Evolutionary conservation across 1,140 invertebrate species (phyloP).

Genomic region (Lerema accius): DNA sequence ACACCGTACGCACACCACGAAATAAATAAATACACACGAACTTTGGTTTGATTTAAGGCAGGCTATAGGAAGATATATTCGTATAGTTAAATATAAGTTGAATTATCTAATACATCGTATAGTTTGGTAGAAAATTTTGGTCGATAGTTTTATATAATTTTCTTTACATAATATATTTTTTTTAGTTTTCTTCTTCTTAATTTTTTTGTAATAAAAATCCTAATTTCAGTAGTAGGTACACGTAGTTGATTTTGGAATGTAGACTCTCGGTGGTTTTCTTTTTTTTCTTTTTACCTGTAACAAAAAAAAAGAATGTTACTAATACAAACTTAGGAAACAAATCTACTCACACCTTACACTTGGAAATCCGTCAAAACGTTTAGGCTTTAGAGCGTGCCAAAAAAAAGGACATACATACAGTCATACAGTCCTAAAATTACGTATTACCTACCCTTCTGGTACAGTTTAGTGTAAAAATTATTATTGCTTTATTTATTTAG

Average conservation of each 20-base stretch:
- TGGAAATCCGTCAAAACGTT: too few species aligned
- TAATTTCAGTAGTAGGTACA: conserved; percentile 43
- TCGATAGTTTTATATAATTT: conserved; percentile 31
- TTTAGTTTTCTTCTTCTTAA: not conserved
- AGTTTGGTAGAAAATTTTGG: conserved; percentile 58
- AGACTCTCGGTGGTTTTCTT: conserved; percentile 42
- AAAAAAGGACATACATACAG: too few species aligned
- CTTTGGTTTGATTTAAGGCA: conserved; percentile 58
- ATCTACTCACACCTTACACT: too few species aligned
- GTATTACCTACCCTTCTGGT: too few species aligned
- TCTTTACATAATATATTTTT: conserved; percentile 3
- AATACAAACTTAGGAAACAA: too few species aligned
- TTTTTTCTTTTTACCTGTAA: conserved; percentile 51
- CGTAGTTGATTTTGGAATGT: conserved; percentile 51
- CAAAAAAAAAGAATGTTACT: too few species aligned
- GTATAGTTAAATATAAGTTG: conserved; percentile 16
- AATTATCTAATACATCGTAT: not conserved
- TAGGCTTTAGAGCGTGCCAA: too few species aligned
- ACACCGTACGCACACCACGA: conserved; percentile 1
- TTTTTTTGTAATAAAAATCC: not conserved
- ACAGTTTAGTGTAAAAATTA: too few species aligned
- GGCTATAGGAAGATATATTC: conserved; percentile 22
- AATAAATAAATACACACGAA: conserved; percentile 26
- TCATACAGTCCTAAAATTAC: too few species aligned
- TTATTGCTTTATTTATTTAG: too few species aligned